Base-by-base conservation (phyloP, 2,113 vertebrate species). In the Peromyscus californicus region DNA sequence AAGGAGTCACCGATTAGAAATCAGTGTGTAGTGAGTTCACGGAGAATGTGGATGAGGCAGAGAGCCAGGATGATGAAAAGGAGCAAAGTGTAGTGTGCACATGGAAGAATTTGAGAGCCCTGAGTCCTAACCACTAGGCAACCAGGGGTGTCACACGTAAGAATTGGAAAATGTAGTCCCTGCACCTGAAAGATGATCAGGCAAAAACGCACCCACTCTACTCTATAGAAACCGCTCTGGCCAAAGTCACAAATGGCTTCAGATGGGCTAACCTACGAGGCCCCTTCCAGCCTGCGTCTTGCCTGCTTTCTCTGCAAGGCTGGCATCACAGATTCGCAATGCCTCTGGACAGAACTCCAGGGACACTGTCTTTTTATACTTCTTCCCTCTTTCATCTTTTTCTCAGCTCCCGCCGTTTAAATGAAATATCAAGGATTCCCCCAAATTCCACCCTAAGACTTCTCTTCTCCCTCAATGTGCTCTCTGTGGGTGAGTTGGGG, bases 301-400 rank as follows among this genome's bases (percentile, higher is more conserved):
- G 48, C 85, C 78, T n/a, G 45, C 24, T 10, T 63, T 54, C 42
- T 45, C n/a, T 4, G 36, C 2, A 24, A 22, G 42, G 31, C 69
- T 22, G 16, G 45, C 7, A 15, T 31, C 29, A 4, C 1, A 17
- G 48, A 36, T 26, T 19, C 29, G 36, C 24, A 1, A 1, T 0
- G 57, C 70, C 57, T 91, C 89, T 13, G 16, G 1, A 24, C 1
- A 0, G 13, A 69, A 31, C 48, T 69, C 36, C 39, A 7, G 24
- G 26, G 57, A 89, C 15, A 8, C 42, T 83, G 12, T 36, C 51
- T 89, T 48, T 42, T 54, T 26, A 33, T 69, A 33, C 21, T 76
- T 24, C 33, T 67, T 22, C 69, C 3, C 1, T 21, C 33, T 76
- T 70, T 92, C 45, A 26, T 24, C 54, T 94, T 92, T 54, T 85